Evolutionary conservation across 2,888 invertebrate species (phyloP).

Genomic region (Drosophila aldrichi): DNA sequence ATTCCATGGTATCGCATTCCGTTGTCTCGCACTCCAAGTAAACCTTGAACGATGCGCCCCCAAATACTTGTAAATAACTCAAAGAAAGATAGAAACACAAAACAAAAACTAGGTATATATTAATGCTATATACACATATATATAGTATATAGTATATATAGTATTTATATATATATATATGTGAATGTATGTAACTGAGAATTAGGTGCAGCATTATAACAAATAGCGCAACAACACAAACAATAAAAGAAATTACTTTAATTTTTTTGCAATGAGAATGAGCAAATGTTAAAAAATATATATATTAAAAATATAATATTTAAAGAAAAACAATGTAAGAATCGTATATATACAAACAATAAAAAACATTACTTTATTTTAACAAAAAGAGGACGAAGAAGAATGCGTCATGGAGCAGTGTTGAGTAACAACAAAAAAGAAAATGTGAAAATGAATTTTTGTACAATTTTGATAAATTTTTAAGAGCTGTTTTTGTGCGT

Average conservation of each 20-base stretch:
- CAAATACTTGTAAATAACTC: constrained; percentile 32
- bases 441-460: constrained; percentile 52
- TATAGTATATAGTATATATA: constrained; percentile 30
- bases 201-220: constrained; percentile 63
- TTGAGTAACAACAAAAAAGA: constrained; percentile 36
- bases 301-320: constrained; percentile 26
- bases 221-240: constrained; percentile 67
- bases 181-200: constrained; percentile 63
- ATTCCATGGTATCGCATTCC: constrained; percentile 83
- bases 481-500: constrained; percentile 68
- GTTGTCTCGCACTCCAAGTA: constrained; percentile 79
- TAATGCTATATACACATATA: constrained; percentile 45
- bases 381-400: constrained; percentile 15
- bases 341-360: constrained; percentile 59
- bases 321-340: constrained; percentile 16
- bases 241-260: constrained; percentile 75
- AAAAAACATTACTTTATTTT: constrained; percentile 79
- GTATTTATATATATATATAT: constrained; percentile 27
- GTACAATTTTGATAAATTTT: constrained; percentile 79
- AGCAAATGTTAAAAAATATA: constrained; percentile 31
- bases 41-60: constrained; percentile 23
- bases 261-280: constrained; percentile 66
- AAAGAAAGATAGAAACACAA: constrained; percentile 3
- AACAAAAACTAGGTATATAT: constrained; percentile 23
- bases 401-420: constrained; percentile 17